Evolutionary conservation across 2,888 invertebrate species (phyloP), one percentile per base, ranked within the genome.

Genomic region (Leucoptera coffeella): DNA sequence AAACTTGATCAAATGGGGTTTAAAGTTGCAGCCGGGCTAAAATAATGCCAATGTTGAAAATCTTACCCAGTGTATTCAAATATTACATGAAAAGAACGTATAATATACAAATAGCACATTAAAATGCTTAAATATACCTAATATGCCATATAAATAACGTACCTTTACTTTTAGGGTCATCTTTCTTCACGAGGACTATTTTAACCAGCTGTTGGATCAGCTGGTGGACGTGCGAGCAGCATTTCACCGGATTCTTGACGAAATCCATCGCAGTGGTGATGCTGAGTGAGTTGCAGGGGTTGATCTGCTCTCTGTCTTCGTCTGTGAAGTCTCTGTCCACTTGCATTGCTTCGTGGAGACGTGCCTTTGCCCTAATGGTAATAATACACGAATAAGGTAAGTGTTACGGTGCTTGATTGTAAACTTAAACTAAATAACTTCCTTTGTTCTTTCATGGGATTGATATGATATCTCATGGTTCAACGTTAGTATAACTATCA

Each of bases 201-300:
- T 82, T 80, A 61, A 93, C 80, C 17, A 97, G 73, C 31, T 85
- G 84, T 40, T 88, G 83, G 35, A 97, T 92, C 30, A 95, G 77
- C 28, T 76, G 73, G 45, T 93, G 87, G 17, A 99, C 91, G 45
- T 89, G 85, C 38, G 86, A 82, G 52, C 97, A 99, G 59, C 94
- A 93, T 40, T 81, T 80, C 22, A 86, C 86, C 0, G 99, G 99
- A 71, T 97, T 96, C 61, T 91, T 90, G 1, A 99, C 94, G 57
- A 91, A 93, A 45, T 91, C 86, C 64, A 96, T 73, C 2, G 97
- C 96, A 39, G 89, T 84, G 34, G 80, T 75, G 37, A 99, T 90
- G 40, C 96, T 94, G 27, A 85, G 78, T n/a, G 93, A 89, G 32
- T 82, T 78, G 40, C 92, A 89, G 2, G 97, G 95, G 73, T 94